These are phyloP conservation scores for Lethrus apterus DNA, from an alignment of 1,140 invertebrate genomes.

Conservation along the genomic window DNA sequence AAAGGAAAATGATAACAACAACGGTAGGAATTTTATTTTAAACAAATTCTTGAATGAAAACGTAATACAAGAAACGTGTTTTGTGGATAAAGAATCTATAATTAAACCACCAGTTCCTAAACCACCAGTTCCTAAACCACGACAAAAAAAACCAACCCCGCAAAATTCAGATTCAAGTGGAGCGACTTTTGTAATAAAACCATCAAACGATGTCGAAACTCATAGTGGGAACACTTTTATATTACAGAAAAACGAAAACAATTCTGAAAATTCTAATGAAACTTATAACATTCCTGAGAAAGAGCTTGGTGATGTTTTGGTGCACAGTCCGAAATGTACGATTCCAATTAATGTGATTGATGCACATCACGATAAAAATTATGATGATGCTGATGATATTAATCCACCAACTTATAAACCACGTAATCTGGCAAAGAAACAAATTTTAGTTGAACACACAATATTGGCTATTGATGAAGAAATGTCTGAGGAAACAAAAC, in stretches of 20 bases:
- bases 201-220: not conserved
- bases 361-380: too few species aligned
- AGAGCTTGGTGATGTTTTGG: constrained; percentile 15
- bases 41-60: constrained; percentile 25
- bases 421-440: too few species aligned
- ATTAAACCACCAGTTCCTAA: constrained; percentile 6
- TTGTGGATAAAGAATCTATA: not conserved
- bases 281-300: constrained; percentile 9
- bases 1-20: constrained; percentile 10
- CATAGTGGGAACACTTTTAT: constrained; percentile 12
- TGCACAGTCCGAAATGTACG: too few species aligned
- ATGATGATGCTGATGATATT: too few species aligned
- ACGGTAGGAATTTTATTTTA: constrained; percentile 23
- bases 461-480: too few species aligned
- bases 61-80: constrained; percentile 4
- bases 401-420: too few species aligned
- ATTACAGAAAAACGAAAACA: constrained; percentile 8
- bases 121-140: constrained; percentile 23
- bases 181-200: constrained; percentile 19
- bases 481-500: too few species aligned
- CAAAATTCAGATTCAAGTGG: constrained; percentile 10
- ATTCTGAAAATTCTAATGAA: not conserved
- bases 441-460: too few species aligned
- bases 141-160: constrained; percentile 17
- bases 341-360: too few species aligned